phyloP scores from a whole-genome alignment of 2,797 vertebrate genomes.

The Rhabdomys pumilio region DNA sequence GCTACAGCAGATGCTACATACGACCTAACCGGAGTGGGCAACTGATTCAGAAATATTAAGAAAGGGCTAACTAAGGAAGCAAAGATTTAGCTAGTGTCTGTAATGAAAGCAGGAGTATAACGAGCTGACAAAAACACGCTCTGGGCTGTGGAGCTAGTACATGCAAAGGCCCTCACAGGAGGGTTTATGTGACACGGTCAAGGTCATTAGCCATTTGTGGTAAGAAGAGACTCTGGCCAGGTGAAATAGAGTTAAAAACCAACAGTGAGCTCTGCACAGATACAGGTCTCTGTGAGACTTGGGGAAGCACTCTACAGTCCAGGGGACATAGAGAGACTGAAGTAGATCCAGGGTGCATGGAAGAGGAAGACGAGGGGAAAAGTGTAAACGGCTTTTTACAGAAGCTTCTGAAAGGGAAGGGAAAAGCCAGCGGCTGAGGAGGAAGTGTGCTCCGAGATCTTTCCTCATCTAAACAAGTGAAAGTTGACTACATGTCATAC shows the following conservation, averaged over 20 bases:
- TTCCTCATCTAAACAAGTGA: neutral
- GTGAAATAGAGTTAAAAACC: neutral
- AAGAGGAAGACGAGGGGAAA: neutral
- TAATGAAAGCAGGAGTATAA: neutral
- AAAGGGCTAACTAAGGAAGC: neutral
- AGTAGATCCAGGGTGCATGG: accelerated
- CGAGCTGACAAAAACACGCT: neutral
- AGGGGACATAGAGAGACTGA: neutral
- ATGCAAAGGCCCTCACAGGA: neutral
- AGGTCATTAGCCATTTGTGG: neutral
- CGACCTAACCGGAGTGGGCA: too few relatives aligned
- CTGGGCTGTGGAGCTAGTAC: neutral
- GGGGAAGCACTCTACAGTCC: neutral
- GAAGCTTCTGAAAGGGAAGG: slow-evolving; percentile 6
- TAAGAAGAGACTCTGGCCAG: neutral
- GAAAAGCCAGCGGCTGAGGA: neutral
- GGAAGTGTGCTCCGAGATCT: too few relatives aligned
- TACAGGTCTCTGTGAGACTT: neutral
- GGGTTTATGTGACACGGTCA: neutral
- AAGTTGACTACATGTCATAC: neutral
- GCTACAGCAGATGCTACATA: neutral
- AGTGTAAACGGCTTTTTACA: neutral
- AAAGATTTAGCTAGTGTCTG: neutral
- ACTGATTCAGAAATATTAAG: neutral
- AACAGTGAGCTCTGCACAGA: neutral